Base-by-base conservation (phyloP, 1,140 invertebrate species). In the Kradibia gibbosae region DNA sequence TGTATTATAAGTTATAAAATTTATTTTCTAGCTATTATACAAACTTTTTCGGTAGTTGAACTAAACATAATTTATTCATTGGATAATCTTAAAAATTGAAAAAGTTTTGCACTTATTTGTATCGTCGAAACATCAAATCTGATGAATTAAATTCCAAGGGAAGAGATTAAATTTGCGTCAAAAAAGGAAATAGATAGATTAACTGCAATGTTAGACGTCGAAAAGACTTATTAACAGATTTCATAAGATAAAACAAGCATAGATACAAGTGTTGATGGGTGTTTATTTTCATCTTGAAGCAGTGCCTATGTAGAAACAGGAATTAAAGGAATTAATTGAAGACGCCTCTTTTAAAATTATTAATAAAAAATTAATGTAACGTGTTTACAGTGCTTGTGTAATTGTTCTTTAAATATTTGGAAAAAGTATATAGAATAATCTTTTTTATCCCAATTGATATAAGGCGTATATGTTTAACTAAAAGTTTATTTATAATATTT, bases 281-380 rank as follows among this genome's bases (percentile, higher is more conserved):
- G 72, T 53, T 15, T 74, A 73, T 73, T 73, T 50, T 50, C 31
- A 67, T 67, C 34, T 3, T 20, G 7, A 65, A 65, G 20, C 25
- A 65, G 5, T 36, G 13, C 3, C 11, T 17, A 65, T 4, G 17
- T 65, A 65, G 60, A 36, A 65, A 34, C 20, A 36, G 1, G 31
- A 36, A 36, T 20, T 36, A 34, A 11, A 36, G 31, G 3, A 36
- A 65, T 20, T 34, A 65, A n/a, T n/a, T n/a, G n/a, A n/a, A n/a
- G n/a, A n/a, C n/a, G n/a, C n/a, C n/a, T n/a, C n/a, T n/a, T n/a
- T n/a, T n/a, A n/a, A n/a, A n/a, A n/a, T n/a, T n/a, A n/a, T n/a
- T n/a, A n/a, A n/a, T n/a, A n/a, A n/a, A n/a, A n/a, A n/a, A n/a
- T n/a, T n/a, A n/a, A n/a, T n/a, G n/a, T n/a, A n/a, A n/a, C n/a